Evolutionary conservation across 2,888 invertebrate species (phyloP).

Genomic region (Polydesmus complanatus): DNA sequence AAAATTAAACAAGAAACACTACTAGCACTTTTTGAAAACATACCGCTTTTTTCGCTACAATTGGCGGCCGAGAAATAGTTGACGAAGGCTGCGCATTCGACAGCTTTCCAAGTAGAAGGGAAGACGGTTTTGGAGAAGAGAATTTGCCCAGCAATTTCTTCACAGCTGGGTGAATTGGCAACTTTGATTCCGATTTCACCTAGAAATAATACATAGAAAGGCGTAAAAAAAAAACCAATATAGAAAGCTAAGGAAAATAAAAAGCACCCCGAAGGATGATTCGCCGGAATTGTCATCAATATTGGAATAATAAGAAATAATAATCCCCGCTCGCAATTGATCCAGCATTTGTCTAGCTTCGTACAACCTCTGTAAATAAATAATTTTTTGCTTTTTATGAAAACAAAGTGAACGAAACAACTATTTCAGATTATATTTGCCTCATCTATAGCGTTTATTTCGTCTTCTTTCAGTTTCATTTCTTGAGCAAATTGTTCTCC

Average conservation of each 20-base stretch:
- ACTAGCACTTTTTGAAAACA: no score
- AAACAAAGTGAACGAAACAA: background rate
- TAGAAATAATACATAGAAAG: background rate
- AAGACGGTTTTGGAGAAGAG: background rate
- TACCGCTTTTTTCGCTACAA: background rate
- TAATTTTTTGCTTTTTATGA: background rate
- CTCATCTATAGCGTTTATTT: slow-evolving; percentile 6
- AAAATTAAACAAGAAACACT: no score
- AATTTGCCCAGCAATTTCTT: slow-evolving; percentile 6
- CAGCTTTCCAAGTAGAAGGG: background rate
- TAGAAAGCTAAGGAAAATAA: no score
- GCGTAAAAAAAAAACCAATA: no score
- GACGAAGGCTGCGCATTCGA: background rate
- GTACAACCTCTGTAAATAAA: background rate
- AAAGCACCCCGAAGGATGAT: background rate
- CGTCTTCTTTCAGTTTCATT: slow-evolving; percentile 10
- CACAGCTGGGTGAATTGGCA: slow-evolving; percentile 7
- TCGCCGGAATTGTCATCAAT: background rate
- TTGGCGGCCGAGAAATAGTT: background rate
- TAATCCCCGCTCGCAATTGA: slow-evolving; percentile 3
- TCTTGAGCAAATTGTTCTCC: slow-evolving; percentile 4
- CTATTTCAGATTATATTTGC: background rate
- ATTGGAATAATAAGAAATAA: slow-evolving; percentile 1
- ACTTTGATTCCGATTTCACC: background rate
- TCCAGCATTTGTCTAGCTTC: slow-evolving; percentile 2